phyloP scores from a whole-genome alignment of 1,140 invertebrate genomes.

The Heliothis virescens region DNA sequence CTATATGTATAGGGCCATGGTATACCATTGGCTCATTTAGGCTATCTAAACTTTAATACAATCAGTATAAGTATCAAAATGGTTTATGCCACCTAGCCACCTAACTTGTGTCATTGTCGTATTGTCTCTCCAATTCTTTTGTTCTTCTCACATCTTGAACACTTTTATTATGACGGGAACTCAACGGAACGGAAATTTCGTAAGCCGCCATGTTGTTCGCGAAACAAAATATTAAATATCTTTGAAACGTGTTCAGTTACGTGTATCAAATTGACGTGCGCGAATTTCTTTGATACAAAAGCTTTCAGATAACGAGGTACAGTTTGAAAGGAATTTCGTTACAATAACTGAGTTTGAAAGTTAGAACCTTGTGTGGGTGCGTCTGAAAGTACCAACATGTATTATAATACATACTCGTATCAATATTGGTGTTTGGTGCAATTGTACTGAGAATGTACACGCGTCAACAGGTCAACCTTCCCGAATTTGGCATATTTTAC shows the following conservation, averaged over 20 bases:
- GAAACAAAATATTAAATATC: conserved; percentile 20
- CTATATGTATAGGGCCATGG: too few relatives aligned
- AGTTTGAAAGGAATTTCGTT: conserved; percentile 30
- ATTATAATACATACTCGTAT: too few relatives aligned
- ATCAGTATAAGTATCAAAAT: conserved; percentile 4
- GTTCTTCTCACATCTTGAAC: conserved; percentile 8
- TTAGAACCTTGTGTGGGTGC: background rate
- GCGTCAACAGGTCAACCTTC: too few relatives aligned
- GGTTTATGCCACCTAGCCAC: background rate
- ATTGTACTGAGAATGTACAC: too few relatives aligned
- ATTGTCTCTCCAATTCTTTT: background rate
- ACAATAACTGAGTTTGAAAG: conserved; percentile 31
- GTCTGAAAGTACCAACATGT: too few relatives aligned
- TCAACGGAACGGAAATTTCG: conserved; percentile 40
- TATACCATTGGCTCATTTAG: too few relatives aligned
- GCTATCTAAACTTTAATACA: too few relatives aligned
- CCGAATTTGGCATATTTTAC: too few relatives aligned
- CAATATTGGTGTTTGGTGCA: too few relatives aligned
- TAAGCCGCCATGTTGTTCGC: background rate
- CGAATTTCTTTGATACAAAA: conserved; percentile 36
- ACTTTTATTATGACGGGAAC: conserved; percentile 36
- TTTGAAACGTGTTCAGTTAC: conserved; percentile 18
- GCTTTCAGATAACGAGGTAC: conserved; percentile 13
- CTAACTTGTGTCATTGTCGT: conserved; percentile 18
- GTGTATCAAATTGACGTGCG: conserved; percentile 36